phyloP scores from a whole-genome alignment of 2,888 invertebrate species.

The Mythimna ferrago region DNA sequence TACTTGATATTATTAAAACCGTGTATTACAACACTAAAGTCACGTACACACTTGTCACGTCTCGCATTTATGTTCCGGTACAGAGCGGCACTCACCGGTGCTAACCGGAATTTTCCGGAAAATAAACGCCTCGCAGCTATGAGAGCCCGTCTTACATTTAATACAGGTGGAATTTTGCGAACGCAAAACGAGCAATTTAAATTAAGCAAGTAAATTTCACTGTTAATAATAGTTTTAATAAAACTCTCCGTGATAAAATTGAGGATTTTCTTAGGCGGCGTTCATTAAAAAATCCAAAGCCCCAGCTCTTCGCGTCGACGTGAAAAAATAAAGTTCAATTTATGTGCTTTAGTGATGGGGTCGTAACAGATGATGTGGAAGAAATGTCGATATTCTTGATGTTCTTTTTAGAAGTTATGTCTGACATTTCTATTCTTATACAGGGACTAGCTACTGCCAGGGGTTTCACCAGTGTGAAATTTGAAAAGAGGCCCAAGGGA shows the following conservation, averaged over 20 bases:
- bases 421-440: too few species aligned
- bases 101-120: constrained; percentile 68
- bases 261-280: constrained; percentile 23
- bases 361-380: constrained; percentile 8
- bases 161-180: constrained; percentile 64
- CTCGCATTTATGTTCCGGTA: constrained; percentile 61
- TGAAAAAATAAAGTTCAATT: constrained; percentile 41
- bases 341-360: constrained; percentile 35
- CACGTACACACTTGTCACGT: constrained; percentile 73
- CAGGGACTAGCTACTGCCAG: too few species aligned
- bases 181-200: constrained; percentile 61
- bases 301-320: neutral
- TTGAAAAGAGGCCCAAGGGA: too few species aligned
- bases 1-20: constrained; percentile 54
- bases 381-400: constrained; percentile 3
- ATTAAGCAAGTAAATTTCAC: constrained; percentile 64
- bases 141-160: constrained; percentile 67
- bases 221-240: constrained; percentile 66
- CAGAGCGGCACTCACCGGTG: constrained; percentile 59
- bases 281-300: constrained; percentile 44
- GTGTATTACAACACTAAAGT: constrained; percentile 55
- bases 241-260: constrained; percentile 42
- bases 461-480: too few species aligned
- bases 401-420: neutral
- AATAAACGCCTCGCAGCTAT: constrained; percentile 68